Percentiles rank a stretch among this genome's conserved stretches.
Evolutionary conservation across 2,888 invertebrate species (phyloP).

Genomic region (Cheilosia pagana): DNA sequence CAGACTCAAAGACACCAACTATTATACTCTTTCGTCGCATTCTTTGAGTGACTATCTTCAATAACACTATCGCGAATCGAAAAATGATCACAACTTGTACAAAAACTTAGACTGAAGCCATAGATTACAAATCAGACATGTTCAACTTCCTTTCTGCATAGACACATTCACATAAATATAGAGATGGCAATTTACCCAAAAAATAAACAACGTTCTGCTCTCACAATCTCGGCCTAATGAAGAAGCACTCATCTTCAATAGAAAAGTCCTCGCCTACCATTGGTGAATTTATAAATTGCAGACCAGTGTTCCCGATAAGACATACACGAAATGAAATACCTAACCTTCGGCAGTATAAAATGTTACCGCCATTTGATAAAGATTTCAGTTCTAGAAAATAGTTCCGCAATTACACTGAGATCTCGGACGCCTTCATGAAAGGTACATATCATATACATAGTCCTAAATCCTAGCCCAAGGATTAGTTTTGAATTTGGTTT

Average conservation of each 20-base stretch:
- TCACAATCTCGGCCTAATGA: slow-evolving; percentile 33
- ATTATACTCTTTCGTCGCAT: too few relatives aligned
- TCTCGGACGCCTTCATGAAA: slow-evolving; percentile 44
- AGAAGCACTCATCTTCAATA: slow-evolving; percentile 16
- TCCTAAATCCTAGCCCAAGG: background rate
- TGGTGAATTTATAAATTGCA: slow-evolving; percentile 48
- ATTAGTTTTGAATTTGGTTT: background rate
- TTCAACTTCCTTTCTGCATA: slow-evolving; percentile 24
- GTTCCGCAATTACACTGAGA: slow-evolving; percentile 21
- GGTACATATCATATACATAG: slow-evolving; percentile 24
- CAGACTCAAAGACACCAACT: too few relatives aligned
- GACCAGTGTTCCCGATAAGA: slow-evolving; percentile 50
- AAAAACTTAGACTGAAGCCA: slow-evolving; percentile 1
- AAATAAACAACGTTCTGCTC: slow-evolving; percentile 49
- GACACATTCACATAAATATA: background rate
- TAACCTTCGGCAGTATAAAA: slow-evolving; percentile 46
- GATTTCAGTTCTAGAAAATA: slow-evolving; percentile 51
- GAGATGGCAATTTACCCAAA: background rate
- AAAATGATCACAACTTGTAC: slow-evolving; percentile 1
- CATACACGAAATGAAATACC: slow-evolving; percentile 15
- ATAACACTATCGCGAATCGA: slow-evolving; percentile 3
- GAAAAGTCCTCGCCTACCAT: slow-evolving; percentile 17
- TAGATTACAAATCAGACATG: slow-evolving; percentile 23
- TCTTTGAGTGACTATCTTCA: too few relatives aligned
- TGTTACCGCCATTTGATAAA: slow-evolving; percentile 35